A percentile compares a stretch with the other conserved stretches of the same genome.
Evolutionary conservation across 2,888 invertebrate genomes (phyloP).

Genomic region (Tortricodes alternella): DNA sequence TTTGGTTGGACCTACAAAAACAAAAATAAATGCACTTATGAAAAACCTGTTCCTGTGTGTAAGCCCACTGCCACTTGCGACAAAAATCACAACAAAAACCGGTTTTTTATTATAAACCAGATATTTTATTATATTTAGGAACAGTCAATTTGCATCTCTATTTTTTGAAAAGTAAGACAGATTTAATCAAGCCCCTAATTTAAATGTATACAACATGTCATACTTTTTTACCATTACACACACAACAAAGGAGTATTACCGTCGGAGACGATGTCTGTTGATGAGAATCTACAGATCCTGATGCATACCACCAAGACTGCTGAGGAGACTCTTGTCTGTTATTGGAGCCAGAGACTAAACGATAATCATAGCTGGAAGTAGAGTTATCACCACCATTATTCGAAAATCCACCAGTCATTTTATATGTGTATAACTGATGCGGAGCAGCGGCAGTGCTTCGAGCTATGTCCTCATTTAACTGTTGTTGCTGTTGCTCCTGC

Average conservation of each 20-base stretch:
- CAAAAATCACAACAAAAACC: slow-evolving; percentile 16
- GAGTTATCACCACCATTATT: slow-evolving; percentile 86
- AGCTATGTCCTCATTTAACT: slow-evolving; percentile 75
- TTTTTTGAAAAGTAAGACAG: too few species aligned
- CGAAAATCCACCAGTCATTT: slow-evolving; percentile 93
- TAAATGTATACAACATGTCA: too few species aligned
- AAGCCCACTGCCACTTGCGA: neutral
- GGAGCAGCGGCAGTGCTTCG: slow-evolving; percentile 74
- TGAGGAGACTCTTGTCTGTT: slow-evolving; percentile 75
- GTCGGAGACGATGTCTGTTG: slow-evolving; percentile 73
- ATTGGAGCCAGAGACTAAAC: slow-evolving; percentile 84
- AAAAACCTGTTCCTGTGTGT: neutral
- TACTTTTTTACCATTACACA: neutral
- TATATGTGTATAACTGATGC: slow-evolving; percentile 92
- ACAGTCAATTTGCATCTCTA: neutral
- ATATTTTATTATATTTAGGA: too few species aligned
- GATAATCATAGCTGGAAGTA: slow-evolving; percentile 88
- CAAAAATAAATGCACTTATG: neutral
- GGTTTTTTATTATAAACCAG: neutral
- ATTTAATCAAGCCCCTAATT: too few species aligned
- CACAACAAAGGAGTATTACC: slow-evolving; percentile 53
- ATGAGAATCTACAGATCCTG: slow-evolving; percentile 82
- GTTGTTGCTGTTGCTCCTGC: slow-evolving; percentile 76
- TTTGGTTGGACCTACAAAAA: neutral
- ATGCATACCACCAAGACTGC: slow-evolving; percentile 89